Evolutionary conservation across 2,113 vertebrate genomes (phyloP), one percentile per base, ranked within the genome.

Genomic region (Marcusenius ussheri): DNA sequence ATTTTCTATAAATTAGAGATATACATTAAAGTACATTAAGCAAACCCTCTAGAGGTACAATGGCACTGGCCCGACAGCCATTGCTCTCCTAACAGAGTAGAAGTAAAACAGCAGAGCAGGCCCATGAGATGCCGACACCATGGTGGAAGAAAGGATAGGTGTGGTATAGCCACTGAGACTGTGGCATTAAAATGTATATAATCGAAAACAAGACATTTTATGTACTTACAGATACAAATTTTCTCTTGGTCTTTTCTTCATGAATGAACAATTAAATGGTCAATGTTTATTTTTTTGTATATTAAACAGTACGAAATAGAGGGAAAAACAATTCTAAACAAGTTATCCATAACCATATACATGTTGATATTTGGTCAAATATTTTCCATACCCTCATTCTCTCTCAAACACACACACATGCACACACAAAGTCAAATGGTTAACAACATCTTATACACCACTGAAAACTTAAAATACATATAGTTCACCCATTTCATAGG

Each of bases 331-430:
- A 83, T 84, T 86, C 53, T 66, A 85, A 58, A 90, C 89, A 86
- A 51, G 83, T 10, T 17, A 90, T 66, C 77, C 80, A 86, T 51
- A 45, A 90, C 89, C 83, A 42, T 84, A 94, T 93, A 94, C 93
- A 85, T 83, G 58, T 86, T 90, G 47, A 66, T 90, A 90, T 86
- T 90, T 90, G 80, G 74, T 83, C 89, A 83, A 83, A 84, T 77
- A 84, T 70, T 47, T 39, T 10, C 17, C 42, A 84, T 21, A 66
- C 31, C 50, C 42, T 27, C 80, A 47, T 35, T 87, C 49, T 88
- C 56, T 62, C 50, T 88, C 53, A 87, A 53, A 56, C 85, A 62
- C 87, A 24, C 53, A 35, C 85, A 87, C 31, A 70, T 56, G 53
- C 51, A 51, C 85, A 87, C 31, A 74, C 31, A 83, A 56, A 88